Base-by-base conservation (phyloP, 2,113 vertebrate genomes). In the Pavo muticus region DNA sequence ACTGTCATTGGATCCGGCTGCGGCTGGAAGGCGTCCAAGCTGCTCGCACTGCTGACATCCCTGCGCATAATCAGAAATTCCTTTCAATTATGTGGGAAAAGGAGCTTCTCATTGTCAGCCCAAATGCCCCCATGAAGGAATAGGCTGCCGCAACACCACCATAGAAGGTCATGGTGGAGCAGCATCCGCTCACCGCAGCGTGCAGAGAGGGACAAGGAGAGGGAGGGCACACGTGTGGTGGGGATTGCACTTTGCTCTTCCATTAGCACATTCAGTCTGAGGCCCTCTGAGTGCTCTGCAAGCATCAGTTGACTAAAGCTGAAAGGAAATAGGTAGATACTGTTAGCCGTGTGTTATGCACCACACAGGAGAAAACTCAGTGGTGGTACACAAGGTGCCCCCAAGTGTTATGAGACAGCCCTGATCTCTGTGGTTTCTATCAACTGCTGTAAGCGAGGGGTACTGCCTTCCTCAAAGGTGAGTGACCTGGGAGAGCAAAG, bases 61-160 rank as follows among this genome's bases (percentile, higher is more conserved):
- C 94, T 81, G 83, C n/a, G 37, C 96, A 97, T 97, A 97, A 98
- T 98, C 97, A 97, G 97, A 98, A 97, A 97, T 96, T 97, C 97
- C 94, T 98, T 97, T 98, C 97, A 97, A 96, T 95, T 97, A 97
- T 95, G 95, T 97, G 97, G 97, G 97, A 91, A 97, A 97, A 97
- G 91, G 76, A 95, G 97, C 96, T 95, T 80, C 60, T 0, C 88
- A 93, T 95, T 97, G 97, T 97, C 97, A 97, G 93, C 78, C 95
- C 90, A 84, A 93, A 93, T 94, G 96, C 87, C 96, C 95, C 95
- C 0, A 2, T 95, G 96, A 97, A 97, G 96, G 94, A 97, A 82
- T 4, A 76, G 78, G 89, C 95, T 95, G 78, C 97, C 93, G 90
- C 72, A 63, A 87, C 89, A 88, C 65, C 95, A 60, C 96, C 48